Evolutionary conservation across 2,797 vertebrate species (phyloP).

Genomic region (Onychomys leucogaster): DNA sequence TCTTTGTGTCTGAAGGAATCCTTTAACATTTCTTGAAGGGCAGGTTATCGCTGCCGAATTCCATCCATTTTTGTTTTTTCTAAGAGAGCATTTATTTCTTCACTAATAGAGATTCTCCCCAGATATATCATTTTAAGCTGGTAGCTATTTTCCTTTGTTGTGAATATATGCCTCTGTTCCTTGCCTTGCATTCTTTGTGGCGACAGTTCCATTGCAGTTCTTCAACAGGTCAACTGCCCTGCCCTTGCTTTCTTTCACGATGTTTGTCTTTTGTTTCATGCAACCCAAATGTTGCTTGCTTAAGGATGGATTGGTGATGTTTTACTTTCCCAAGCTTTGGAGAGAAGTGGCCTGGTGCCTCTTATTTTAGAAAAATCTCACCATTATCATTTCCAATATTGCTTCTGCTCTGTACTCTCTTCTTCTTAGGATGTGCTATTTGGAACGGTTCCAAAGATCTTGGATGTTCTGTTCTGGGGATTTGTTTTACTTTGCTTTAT

Average conservation of each 20-base stretch:
- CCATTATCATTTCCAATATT: background rate
- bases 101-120: background rate
- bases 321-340: background rate
- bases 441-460: background rate
- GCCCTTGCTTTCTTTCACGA: background rate
- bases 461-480: background rate
- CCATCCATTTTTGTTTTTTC: background rate
- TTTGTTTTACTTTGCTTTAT: background rate
- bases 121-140: background rate
- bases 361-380: background rate
- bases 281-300: background rate
- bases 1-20: background rate
- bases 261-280: background rate
- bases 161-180: background rate
- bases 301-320: background rate
- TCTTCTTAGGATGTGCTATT: background rate
- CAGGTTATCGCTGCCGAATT: background rate
- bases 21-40: background rate
- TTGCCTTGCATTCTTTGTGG: background rate
- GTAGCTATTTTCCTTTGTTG: background rate
- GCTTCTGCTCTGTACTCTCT: background rate
- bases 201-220: background rate
- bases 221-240: background rate
- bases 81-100: background rate
- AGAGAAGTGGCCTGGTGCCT: background rate